Evolutionary conservation across 2,888 invertebrate species (phyloP), one percentile per base, ranked within the genome.

Genomic region (Acleris laterana): DNA sequence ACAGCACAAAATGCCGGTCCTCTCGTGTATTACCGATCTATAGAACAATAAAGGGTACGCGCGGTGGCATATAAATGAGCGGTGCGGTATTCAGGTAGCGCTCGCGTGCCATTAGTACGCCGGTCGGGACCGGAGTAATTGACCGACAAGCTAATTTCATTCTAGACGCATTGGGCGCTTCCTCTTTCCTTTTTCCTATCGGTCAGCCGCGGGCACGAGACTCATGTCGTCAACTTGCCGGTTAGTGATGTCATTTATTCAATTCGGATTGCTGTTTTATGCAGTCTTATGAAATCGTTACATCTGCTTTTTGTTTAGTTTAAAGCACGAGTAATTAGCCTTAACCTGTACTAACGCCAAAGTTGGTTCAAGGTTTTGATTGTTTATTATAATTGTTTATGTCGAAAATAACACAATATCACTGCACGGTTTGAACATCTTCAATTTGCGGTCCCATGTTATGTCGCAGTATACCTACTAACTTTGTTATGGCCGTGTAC

Each of bases 121-220:
- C 79, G 78, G 81, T 85, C 80, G 79, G 84, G 82, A 81, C 77
- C 86, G 90, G 86, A 91, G 92, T 90, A 93, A 93, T 93, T 90
- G 92, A 92, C 92, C 92, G 90, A 77, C 86, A 81, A 79, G 88
- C 87, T 92, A 89, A 92, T 93, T 87, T 90, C 87, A 93, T 92
- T 91, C 92, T 85, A 90, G 78, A 76, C 90, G 88, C 92, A 90
- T 92, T 84, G 83, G 80, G 73, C 80, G 89, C 89, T 93, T 93
- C 92, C 92, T 93, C 91, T 92, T 93, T 90, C 92, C 92, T 91
- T 87, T 92, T 93, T 92, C 91, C 92, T 91, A 93, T 91, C 92
- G 91, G 91, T 90, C 91, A 92, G 83, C 84, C 80, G 79, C 83
- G 82, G 77, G 81, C 84, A 83, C 85, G 82, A 82, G 85, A 79